A percentile compares a stretch with the other conserved stretches of the same genome.
These are phyloP conservation scores for Aporophyla lueneburgensis DNA, from an alignment of 2,888 invertebrate genomes.

Conservation along the genomic window DNA sequence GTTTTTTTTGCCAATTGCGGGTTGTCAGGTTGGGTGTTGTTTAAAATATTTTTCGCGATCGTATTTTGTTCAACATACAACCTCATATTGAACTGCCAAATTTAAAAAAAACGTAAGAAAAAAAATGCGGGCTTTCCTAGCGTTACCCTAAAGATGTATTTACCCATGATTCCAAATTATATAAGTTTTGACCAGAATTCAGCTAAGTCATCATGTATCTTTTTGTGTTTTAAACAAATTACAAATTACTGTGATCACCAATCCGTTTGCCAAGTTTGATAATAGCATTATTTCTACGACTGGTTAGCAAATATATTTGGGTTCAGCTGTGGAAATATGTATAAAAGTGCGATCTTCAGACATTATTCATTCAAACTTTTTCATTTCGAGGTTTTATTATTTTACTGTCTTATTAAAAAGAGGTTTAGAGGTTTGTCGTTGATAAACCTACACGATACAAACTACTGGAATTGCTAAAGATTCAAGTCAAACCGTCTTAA, in stretches of 20 bases:
- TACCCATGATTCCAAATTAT: neutral
- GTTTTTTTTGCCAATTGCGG: no score
- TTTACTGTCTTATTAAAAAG: neutral
- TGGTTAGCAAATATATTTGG: neutral
- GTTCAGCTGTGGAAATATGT: neutral
- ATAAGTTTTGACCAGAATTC: neutral
- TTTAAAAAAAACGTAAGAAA: no score
- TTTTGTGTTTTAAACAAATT: neutral
- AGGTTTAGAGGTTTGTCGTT: neutral
- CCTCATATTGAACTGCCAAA: no score
- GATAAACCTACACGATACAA: neutral
- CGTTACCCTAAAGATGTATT: no score
- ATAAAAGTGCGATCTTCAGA: neutral
- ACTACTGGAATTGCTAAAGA: neutral
- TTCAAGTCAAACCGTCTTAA: neutral
- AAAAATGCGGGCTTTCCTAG: no score
- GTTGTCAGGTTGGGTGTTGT: no score
- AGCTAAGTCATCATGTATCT: neutral
- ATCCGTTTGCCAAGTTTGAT: conserved; percentile 12
- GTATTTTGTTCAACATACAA: no score
- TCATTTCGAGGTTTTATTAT: neutral
- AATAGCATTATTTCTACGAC: neutral
- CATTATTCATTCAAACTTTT: neutral
- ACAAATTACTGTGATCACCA: neutral
- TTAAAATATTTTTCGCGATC: no score